A percentile compares a stretch with the other conserved stretches of the same genome.
These are phyloP conservation scores for Rynchops niger DNA, from an alignment of 2,113 vertebrate genomes.

Conservation along the genomic window DNA sequence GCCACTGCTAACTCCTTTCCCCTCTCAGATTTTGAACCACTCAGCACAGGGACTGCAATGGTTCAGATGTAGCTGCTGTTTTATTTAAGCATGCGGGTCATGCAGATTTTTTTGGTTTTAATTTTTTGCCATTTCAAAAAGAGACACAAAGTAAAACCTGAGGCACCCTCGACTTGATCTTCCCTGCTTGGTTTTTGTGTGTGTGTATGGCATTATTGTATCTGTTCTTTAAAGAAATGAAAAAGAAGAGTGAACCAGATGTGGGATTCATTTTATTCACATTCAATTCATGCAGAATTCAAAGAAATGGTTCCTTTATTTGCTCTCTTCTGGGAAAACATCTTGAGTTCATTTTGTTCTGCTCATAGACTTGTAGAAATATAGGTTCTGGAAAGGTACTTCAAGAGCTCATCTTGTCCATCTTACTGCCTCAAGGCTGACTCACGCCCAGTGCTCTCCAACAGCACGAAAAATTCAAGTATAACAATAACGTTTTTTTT, in stretches of 20 bases:
- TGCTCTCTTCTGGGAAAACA: conserved; percentile 48
- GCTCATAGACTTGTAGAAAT: conserved; percentile 40
- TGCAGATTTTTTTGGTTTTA: background rate
- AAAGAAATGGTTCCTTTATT: conserved; percentile 52
- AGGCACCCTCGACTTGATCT: background rate
- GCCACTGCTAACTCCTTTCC: background rate
- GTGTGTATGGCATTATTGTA: background rate
- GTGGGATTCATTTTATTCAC: conserved; percentile 26
- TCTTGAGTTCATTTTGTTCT: conserved; percentile 58
- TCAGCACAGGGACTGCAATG: background rate
- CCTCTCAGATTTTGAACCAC: background rate
- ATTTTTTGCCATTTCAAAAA: background rate
- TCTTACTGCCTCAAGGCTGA: conserved; percentile 40
- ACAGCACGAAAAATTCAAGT: background rate
- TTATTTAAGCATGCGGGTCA: background rate
- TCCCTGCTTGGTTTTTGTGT: background rate
- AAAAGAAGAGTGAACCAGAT: conserved; percentile 36
- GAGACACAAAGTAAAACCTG: background rate
- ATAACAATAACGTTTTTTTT: background rate
- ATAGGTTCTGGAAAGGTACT: conserved; percentile 48
- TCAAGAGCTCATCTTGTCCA: conserved; percentile 32
- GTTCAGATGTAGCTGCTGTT: background rate
- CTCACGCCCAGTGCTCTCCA: background rate
- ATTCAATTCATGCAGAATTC: conserved; percentile 13
- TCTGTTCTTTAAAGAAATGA: conserved; percentile 38